Evolutionary conservation across 2,888 invertebrate species (phyloP).

Genomic region (Hymenopus coronatus): DNA sequence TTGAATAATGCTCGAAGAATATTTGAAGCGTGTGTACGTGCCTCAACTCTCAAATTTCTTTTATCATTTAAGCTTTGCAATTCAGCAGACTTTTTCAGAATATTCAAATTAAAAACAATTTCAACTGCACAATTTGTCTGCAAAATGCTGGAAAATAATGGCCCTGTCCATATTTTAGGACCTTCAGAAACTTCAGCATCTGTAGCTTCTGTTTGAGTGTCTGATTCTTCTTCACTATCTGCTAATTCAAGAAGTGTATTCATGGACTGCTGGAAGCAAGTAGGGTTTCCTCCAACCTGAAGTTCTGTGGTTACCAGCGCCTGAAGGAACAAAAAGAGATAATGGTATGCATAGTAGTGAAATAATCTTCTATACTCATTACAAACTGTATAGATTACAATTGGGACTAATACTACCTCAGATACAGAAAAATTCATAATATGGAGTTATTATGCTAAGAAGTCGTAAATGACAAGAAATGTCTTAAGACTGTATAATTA

Average conservation of each 20-base stretch:
- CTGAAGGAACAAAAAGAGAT: constrained; percentile 48
- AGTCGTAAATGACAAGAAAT: too few relatives aligned
- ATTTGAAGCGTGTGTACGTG: constrained; percentile 79
- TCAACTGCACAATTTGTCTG: not conserved
- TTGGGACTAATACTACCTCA: too few relatives aligned
- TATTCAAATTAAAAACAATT: not conserved
- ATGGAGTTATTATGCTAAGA: too few relatives aligned
- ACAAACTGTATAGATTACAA: too few relatives aligned
- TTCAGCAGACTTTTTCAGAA: not conserved
- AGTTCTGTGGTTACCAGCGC: constrained; percentile 75
- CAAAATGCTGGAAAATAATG: not conserved
- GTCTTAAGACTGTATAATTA: too few relatives aligned
- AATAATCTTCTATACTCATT: too few relatives aligned
- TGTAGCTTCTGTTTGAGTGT: not conserved
- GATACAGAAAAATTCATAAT: too few relatives aligned
- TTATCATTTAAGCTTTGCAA: not conserved
- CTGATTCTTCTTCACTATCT: constrained; percentile 19
- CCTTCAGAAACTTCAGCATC: not conserved
- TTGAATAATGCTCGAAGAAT: constrained; percentile 78
- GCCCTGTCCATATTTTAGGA: not conserved
- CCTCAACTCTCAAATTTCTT: constrained; percentile 43
- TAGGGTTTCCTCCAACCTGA: constrained; percentile 54
- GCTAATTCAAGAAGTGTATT: constrained; percentile 52
- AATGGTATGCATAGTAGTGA: not conserved
- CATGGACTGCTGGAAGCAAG: constrained; percentile 61